Evolutionary conservation across 2,888 invertebrate species (phyloP).

Genomic region (Camptogramma bilineatum): DNA sequence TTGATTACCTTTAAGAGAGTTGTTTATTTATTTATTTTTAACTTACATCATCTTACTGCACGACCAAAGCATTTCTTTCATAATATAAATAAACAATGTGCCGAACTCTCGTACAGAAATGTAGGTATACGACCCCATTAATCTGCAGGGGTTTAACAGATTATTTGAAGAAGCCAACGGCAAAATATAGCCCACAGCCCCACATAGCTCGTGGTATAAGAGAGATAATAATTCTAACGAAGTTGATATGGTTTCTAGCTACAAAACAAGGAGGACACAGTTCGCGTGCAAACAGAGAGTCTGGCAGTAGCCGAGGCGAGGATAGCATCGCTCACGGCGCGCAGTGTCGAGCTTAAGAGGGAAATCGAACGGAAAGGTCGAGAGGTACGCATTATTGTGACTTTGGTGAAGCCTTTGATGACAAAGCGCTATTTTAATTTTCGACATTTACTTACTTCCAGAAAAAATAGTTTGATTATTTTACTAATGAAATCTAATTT

Average conservation of each 20-base stretch:
- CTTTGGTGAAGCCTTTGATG: conserved; percentile 15
- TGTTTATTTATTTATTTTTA: too few species aligned
- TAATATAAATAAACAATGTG: too few species aligned
- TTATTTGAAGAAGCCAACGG: too few species aligned
- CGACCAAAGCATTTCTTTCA: too few species aligned
- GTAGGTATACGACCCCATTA: too few species aligned
- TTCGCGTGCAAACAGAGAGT: conserved; percentile 71
- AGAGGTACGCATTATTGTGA: conserved; percentile 50
- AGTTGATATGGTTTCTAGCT: conserved; percentile 52
- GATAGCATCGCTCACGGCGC: conserved; percentile 58
- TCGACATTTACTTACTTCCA: neutral
- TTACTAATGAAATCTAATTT: too few species aligned
- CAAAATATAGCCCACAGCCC: too few species aligned
- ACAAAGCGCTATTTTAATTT: neutral
- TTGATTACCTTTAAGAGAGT: too few species aligned
- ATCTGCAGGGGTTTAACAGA: too few species aligned
- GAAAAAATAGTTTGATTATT: neutral
- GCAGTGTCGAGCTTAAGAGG: conserved; percentile 48
- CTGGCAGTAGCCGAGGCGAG: conserved; percentile 70
- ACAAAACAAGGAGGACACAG: conserved; percentile 74
- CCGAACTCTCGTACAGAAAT: too few species aligned
- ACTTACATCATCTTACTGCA: too few species aligned
- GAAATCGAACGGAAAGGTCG: conserved; percentile 53
- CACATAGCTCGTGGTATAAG: neutral
- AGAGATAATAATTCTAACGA: neutral